phyloP scores from a whole-genome alignment of 2,888 invertebrate genomes.

The Oscheius onirici region DNA sequence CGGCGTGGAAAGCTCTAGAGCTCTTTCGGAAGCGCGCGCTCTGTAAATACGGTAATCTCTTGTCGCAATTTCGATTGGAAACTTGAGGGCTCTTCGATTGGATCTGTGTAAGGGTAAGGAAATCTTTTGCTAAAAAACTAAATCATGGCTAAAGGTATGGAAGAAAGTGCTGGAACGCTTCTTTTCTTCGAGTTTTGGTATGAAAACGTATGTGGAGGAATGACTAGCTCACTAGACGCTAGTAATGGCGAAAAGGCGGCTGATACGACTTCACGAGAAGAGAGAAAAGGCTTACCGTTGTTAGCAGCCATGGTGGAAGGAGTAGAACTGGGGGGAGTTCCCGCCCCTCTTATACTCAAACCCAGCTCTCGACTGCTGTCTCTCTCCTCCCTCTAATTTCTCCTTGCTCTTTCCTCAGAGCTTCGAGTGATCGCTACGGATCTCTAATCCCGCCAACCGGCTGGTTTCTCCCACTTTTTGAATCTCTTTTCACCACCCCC shows the following conservation, averaged over 20 bases:
- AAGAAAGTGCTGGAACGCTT: no score
- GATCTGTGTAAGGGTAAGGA: no score
- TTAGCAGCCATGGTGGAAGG: constrained; percentile 31
- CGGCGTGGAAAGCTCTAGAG: constrained; percentile 16
- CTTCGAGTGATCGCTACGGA: constrained; percentile 31
- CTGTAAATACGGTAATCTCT: constrained; percentile 27
- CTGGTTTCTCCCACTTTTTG: constrained; percentile 5
- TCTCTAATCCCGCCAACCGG: constrained; percentile 25
- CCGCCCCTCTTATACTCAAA: constrained; percentile 31
- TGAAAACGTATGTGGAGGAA: background rate
- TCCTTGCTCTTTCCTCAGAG: background rate
- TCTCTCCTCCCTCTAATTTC: constrained; percentile 8
- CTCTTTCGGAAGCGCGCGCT: constrained; percentile 20
- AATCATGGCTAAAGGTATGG: no score
- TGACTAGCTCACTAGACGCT: background rate
- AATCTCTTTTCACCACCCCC: constrained; percentile 13
- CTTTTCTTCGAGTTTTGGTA: background rate
- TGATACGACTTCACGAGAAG: background rate
- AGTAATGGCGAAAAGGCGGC: no score
- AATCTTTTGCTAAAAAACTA: no score
- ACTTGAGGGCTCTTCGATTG: background rate
- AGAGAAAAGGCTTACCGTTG: constrained; percentile 23
- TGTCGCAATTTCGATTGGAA: constrained; percentile 2
- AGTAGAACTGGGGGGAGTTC: constrained; percentile 15
- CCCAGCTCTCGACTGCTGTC: constrained; percentile 21